Evolutionary conservation across 2,797 vertebrate genomes (phyloP).

Genomic region (Hoplostethus mediterraneus): DNA sequence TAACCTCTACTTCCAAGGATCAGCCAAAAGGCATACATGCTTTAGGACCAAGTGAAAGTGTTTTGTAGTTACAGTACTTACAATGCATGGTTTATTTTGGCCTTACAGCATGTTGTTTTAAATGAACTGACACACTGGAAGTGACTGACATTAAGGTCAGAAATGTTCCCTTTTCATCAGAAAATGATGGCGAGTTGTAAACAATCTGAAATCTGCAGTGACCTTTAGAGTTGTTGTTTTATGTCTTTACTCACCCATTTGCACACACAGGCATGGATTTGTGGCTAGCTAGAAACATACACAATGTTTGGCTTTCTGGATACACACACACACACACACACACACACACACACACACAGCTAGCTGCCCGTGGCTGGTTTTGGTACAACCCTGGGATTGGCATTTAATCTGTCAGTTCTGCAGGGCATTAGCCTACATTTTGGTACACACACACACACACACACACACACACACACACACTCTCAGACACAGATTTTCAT

Average conservation of each 20-base stretch:
- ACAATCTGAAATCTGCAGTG: conserved; percentile 66
- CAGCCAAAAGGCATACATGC: conserved; percentile 5
- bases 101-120: conserved; percentile 39
- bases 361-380: conserved; percentile 71
- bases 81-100: conserved; percentile 31
- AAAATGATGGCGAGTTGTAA: conserved; percentile 63
- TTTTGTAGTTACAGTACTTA: conserved; percentile 17
- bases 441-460: conserved; percentile 52
- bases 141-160: conserved; percentile 71
- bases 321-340: conserved; percentile 2
- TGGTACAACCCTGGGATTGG: conserved; percentile 77
- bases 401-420: conserved; percentile 80
- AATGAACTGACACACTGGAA: conserved; percentile 54
- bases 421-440: conserved; percentile 82
- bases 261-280: conserved; percentile 57
- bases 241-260: conserved; percentile 57
- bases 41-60: not conserved
- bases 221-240: conserved; percentile 78
- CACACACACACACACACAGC: conserved; percentile 3
- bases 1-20: conserved; percentile 32
- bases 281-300: conserved; percentile 38
- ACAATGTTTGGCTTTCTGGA: not conserved
- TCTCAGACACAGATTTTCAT: conserved; percentile 56
- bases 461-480: conserved; percentile 50
- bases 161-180: conserved; percentile 66